phyloP scores from a whole-genome alignment of 2,888 invertebrate species.

The Oscheius sp. region DNA sequence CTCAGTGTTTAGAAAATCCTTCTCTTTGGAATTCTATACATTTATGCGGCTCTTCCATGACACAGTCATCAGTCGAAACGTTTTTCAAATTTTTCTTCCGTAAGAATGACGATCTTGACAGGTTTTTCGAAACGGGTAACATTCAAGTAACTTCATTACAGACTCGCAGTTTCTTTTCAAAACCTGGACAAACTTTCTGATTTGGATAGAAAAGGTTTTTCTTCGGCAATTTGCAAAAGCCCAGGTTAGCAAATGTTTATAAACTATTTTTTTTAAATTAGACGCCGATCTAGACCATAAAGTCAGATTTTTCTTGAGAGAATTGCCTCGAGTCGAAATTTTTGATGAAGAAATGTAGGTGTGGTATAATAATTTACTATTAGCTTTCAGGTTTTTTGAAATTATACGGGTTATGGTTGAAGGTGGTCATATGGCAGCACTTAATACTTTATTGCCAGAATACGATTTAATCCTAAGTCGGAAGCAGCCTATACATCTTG shows the following conservation, averaged over 20 bases:
- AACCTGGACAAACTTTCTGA: conserved; percentile 5
- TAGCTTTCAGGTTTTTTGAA: conserved; percentile 15
- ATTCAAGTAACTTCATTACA: not conserved
- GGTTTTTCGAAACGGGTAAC: not conserved
- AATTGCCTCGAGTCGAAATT: not conserved
- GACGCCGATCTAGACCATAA: not conserved
- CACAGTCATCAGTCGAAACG: not conserved
- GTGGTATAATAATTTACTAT: too few relatives aligned
- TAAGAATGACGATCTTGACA: not conserved
- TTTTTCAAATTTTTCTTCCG: conserved; percentile 17
- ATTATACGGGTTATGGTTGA: not conserved
- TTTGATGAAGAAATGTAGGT: not conserved
- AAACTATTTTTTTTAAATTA: not conserved
- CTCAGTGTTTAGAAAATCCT: not conserved
- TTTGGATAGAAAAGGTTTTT: not conserved
- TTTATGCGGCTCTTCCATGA: not conserved
- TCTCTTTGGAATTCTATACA: not conserved
- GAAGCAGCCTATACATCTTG: not conserved
- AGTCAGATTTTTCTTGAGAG: conserved; percentile 9
- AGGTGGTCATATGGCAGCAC: conserved; percentile 18
- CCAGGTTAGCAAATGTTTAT: not conserved
- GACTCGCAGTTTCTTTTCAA: not conserved
- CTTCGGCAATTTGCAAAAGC: not conserved
- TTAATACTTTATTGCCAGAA: conserved; percentile 16
- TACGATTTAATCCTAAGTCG: conserved; percentile 9